Base-by-base conservation (phyloP, 2,113 vertebrate species). In the Aplodontia rufa region DNA sequence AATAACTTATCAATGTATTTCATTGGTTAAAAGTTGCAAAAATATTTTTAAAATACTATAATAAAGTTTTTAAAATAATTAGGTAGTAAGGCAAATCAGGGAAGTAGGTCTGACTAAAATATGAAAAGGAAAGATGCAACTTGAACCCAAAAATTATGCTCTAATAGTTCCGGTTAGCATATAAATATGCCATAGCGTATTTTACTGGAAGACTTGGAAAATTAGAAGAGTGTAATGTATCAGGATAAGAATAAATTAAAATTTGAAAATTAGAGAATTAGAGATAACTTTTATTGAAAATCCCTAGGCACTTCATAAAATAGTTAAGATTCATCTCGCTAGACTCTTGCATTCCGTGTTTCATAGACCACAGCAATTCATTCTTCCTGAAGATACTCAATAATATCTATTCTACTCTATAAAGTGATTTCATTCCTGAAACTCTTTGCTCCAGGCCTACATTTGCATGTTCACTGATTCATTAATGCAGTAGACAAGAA, bases 261-360 rank as follows among this genome's bases (percentile, higher is more conserved):
- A 87, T 55, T 47, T 96, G 11, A 94, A 83, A 74, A 94, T 81
- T 75, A 71, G 35, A 75, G 35, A 74, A 94, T 81, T 75, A 71
- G 35, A 75, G 35, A 51, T 45, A 47, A 64, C 2, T 58, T 53
- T 74, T 49, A 78, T 81, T 89, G 4, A 2, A 71, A 28, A 20
- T 93, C 32, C 14, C 13, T 78, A 87, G 47, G 26, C 53, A 83
- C 74, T 74, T 86, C n/a, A 71, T 58, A 81, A 86, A 87, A 82
- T 45, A 93, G 12, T 85, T 96, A 91, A 78, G 68, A 74, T 81
- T 87, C 9, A 81, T 95, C 6, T 90, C 5, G 4, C 14, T 66
- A 5, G 17, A 75, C 3, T 32, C 13, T 49, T 30, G 30, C 16
- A 35, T 86, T 75, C 42, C 40, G 49, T 80, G 32, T 95, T 89